Evolutionary conservation across 2,113 vertebrate species (phyloP).

Genomic region (Platysternon megacephalum): DNA sequence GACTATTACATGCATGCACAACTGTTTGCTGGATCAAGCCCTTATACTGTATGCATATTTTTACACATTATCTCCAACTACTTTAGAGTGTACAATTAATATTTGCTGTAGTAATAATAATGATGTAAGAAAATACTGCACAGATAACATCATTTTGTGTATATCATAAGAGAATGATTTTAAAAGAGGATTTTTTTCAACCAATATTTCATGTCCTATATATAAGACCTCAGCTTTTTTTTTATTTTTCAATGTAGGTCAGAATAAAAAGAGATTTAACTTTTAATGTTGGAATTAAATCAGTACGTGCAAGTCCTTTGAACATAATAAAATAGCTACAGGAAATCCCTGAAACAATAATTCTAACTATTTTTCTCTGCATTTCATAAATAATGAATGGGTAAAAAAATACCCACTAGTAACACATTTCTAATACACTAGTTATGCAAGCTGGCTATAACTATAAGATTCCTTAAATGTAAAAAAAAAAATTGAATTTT

Average conservation of each 20-base stretch:
- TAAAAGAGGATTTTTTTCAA: neutral
- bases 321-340: constrained; percentile 63
- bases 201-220: neutral
- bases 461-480: constrained; percentile 57
- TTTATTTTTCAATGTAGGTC: constrained; percentile 50
- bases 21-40: neutral
- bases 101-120: neutral
- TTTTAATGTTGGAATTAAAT: constrained; percentile 70
- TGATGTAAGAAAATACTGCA: neutral
- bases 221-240: neutral
- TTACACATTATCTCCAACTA: neutral
- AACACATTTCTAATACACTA: constrained; percentile 59
- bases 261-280: constrained; percentile 62
- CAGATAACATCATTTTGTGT: neutral
- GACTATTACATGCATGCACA: neutral
- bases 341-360: constrained; percentile 73
- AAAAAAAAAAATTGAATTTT: constrained; percentile 65
- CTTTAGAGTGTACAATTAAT: neutral
- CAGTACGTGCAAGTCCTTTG: constrained; percentile 55
- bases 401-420: constrained; percentile 54
- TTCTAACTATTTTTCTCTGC: constrained; percentile 71
- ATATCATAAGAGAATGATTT: neutral
- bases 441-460: constrained; percentile 70
- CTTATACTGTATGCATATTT: too few species aligned
- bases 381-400: constrained; percentile 79